A percentile compares a stretch with the other conserved stretches of the same genome.
Conservation (phyloP, 2,113 vertebrate species). For the Prinia subflava region DNA sequence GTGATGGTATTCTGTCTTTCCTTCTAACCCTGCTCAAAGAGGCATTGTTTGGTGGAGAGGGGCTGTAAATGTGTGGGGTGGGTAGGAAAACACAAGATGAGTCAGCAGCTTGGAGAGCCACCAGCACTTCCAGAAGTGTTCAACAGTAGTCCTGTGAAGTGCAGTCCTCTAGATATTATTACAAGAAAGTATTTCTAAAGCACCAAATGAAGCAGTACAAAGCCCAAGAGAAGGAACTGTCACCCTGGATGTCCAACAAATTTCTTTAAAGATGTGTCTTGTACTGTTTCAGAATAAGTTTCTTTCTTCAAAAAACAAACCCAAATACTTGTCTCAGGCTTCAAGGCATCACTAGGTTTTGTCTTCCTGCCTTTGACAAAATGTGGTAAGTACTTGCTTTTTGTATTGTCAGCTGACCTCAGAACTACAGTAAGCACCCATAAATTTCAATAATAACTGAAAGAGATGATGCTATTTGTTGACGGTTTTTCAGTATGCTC, state of each 20-base stretch:
- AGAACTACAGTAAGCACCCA: background rate
- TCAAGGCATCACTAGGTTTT: background rate
- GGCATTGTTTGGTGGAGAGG: background rate
- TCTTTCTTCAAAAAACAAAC: background rate
- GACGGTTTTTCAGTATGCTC: background rate
- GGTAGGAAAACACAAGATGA: background rate
- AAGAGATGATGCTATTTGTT: background rate
- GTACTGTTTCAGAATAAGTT: background rate
- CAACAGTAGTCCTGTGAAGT: background rate
- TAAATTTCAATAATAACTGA: background rate
- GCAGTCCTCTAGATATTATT: background rate
- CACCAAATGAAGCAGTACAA: background rate
- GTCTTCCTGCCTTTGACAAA: background rate
- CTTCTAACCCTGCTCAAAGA: background rate
- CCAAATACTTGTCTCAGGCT: background rate
- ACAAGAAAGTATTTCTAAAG: background rate
- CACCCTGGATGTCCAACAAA: background rate
- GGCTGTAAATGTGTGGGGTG: fast-evolving
- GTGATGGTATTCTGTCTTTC: background rate
- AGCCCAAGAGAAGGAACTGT: background rate
- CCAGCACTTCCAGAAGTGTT: background rate
- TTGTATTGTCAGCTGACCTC: background rate
- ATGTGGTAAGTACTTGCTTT: background rate
- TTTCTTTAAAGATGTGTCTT: background rate
- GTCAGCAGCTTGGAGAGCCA: background rate